These are phyloP conservation scores for Sitta europaea DNA, from an alignment of 2,113 vertebrate species.

Conservation along the genomic window DNA sequence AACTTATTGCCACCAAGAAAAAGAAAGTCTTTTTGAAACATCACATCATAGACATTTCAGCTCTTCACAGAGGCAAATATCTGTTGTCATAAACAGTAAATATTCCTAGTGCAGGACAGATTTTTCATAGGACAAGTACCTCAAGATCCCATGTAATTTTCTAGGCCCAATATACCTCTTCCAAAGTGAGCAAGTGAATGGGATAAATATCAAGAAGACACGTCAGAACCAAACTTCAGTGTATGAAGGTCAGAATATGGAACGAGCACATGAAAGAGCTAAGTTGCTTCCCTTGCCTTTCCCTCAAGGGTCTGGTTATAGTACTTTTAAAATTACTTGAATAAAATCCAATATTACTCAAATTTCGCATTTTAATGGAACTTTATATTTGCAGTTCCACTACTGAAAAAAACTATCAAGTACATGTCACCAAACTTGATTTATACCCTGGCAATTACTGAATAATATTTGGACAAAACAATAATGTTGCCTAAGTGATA, in stretches of 20 bases:
- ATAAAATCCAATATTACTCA: background rate
- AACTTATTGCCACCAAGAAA: slow-evolving; percentile 20
- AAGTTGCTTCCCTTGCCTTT: background rate
- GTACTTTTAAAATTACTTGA: background rate
- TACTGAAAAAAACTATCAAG: background rate
- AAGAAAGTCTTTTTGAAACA: slow-evolving; percentile 29
- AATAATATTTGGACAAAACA: background rate
- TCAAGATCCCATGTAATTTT: slow-evolving; percentile 37
- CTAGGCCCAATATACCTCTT: background rate
- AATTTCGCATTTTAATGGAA: background rate
- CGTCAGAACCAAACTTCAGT: background rate
- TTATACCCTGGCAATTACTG: background rate
- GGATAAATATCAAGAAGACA: background rate
- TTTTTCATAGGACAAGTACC: slow-evolving; percentile 42
- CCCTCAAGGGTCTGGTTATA: background rate
- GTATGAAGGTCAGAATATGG: background rate
- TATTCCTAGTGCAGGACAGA: background rate
- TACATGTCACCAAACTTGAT: background rate
- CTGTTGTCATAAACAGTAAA: slow-evolving; percentile 33
- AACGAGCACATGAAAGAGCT: background rate
- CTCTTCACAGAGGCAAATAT: slow-evolving; percentile 17
- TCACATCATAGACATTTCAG: background rate
- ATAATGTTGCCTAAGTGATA: background rate
- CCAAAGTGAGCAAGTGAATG: background rate
- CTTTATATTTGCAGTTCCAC: background rate